Evolutionary conservation across 2,113 vertebrate genomes (phyloP), one percentile per base, ranked within the genome.

Genomic region (Lethenteron reissneri): DNA sequence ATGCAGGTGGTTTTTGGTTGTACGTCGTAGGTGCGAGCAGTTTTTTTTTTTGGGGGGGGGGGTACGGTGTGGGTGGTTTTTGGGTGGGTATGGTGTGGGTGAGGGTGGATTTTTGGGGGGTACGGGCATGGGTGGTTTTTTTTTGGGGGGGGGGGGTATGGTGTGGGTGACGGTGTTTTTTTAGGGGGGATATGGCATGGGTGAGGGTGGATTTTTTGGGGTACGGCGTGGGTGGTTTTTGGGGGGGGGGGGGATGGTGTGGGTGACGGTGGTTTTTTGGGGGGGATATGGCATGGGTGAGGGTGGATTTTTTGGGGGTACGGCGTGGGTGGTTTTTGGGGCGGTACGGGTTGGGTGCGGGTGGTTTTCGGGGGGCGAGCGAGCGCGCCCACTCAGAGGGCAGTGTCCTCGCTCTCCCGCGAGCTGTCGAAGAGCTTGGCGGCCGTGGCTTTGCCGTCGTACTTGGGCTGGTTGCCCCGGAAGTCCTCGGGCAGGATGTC

Each of bases 401-500:
- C 87, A 0, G 94, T 96, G 78, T 88, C 85, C 76, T 95, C 90
- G 0, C 83, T 83, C 68, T 82, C 78, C 0, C 74, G 72, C 73
- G 74, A 75, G 9, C 81, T 77, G 3, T 90, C 88, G n/a, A 99
- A 95, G 70, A 99, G 83, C 80, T 84, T 81, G 77, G 81, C 81
- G 3, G 90, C 86, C 0, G 82, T 79, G 1, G 77, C 83, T 77
- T 81, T 88, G 77, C 83, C 88, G 0, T 96, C 83, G 0, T 88
- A 83, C 57, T 83, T 83, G 3, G 86, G 81, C 56, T 84, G 81
- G 10, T 82, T 90, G 14, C 94, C 94, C 17, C 85, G 86, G 9
- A 96, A 96, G 74, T 99, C 88, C 56, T 81, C 76, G 0, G 92
- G 94, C 74, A 99, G 78, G 76, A 87, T 88, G 73, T 87, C 84